Evolutionary conservation across 1,140 invertebrate species (phyloP).

Genomic region (Aplysia californica): DNA sequence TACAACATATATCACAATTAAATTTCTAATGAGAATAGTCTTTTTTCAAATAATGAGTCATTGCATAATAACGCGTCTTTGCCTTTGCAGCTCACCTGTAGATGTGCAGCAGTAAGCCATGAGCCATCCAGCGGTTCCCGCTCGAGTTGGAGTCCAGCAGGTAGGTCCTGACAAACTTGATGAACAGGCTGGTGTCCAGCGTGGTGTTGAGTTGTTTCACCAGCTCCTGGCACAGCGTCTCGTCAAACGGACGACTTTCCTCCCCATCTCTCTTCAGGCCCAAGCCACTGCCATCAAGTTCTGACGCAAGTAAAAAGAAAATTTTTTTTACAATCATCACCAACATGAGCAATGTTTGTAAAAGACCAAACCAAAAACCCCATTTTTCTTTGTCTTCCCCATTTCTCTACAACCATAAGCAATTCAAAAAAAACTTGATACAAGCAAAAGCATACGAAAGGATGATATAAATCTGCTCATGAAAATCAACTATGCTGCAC

Average conservation of each 20-base stretch:
- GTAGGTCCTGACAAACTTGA: conserved; percentile 89
- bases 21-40: too few relatives aligned
- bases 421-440: too few relatives aligned
- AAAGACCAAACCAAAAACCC: too few relatives aligned
- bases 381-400: too few relatives aligned
- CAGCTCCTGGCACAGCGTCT: conserved; percentile 76
- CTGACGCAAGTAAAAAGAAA: background rate
- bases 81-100: too few relatives aligned
- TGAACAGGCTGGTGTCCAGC: conserved; percentile 76
- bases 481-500: too few relatives aligned
- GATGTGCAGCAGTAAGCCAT: conserved; percentile 70
- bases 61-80: too few relatives aligned
- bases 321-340: background rate
- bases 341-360: background rate
- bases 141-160: conserved; percentile 93
- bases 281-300: conserved; percentile 1
- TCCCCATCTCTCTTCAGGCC: conserved; percentile 78
- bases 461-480: too few relatives aligned
- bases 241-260: conserved; percentile 84
- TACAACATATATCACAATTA: too few relatives aligned
- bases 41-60: too few relatives aligned
- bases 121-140: conserved; percentile 94
- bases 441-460: too few relatives aligned
- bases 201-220: conserved; percentile 80
- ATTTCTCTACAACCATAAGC: too few relatives aligned